These are phyloP conservation scores for Drosophila miranda DNA, from an alignment of 1,140 invertebrate genomes.

Conservation along the genomic window DNA sequence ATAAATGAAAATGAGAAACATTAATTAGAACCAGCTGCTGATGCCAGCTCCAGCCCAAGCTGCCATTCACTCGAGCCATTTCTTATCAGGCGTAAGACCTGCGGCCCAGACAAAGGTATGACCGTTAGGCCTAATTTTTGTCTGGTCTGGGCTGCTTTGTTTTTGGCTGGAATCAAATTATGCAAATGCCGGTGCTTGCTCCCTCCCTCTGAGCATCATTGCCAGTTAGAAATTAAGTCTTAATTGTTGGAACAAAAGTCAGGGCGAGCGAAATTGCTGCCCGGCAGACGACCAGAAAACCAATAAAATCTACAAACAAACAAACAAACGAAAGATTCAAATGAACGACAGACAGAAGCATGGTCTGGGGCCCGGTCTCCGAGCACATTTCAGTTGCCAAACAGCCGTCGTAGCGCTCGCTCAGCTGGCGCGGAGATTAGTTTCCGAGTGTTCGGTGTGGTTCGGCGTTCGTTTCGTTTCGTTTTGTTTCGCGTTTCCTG, in stretches of 20 bases:
- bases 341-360: slow-evolving; percentile 43
- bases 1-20: slow-evolving; percentile 34
- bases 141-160: slow-evolving; percentile 26
- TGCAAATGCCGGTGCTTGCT: slow-evolving; percentile 47
- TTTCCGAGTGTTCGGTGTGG: slow-evolving; percentile 9
- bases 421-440: slow-evolving; percentile 45
- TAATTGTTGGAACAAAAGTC: slow-evolving; percentile 55
- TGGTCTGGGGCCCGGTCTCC: slow-evolving; percentile 6
- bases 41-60: not conserved
- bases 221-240: slow-evolving; percentile 62
- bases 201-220: slow-evolving; percentile 22
- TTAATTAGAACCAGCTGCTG: slow-evolving; percentile 39
- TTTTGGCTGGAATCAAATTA: slow-evolving; percentile 49
- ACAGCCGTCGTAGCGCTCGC: slow-evolving; percentile 58
- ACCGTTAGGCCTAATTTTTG: slow-evolving; percentile 73
- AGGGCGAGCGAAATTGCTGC: slow-evolving; percentile 54
- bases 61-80: slow-evolving; percentile 8
- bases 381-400: slow-evolving; percentile 66
- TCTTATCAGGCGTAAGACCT: slow-evolving; percentile 31
- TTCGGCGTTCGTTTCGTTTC: slow-evolving; percentile 54
- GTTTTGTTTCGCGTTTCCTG: not conserved
- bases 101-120: slow-evolving; percentile 43
- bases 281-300: slow-evolving; percentile 22
- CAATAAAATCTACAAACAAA: slow-evolving; percentile 23
- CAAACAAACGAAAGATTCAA: slow-evolving; percentile 35